Percentiles rank a stretch among this genome's conserved stretches.
These are phyloP conservation scores for Lasioglossum morio DNA, from an alignment of 2,888 invertebrate species.

Conservation along the genomic window DNA sequence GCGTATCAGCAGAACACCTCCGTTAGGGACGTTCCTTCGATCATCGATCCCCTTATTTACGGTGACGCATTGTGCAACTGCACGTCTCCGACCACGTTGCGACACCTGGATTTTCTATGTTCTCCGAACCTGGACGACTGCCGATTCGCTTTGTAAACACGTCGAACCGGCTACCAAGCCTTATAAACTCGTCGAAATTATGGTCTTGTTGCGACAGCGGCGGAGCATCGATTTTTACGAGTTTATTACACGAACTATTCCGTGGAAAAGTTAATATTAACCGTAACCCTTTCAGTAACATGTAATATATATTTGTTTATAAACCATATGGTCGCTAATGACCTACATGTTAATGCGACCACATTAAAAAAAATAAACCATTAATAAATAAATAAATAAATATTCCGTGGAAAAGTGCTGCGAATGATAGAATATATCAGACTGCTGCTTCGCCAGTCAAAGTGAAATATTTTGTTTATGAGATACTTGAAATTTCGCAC, in stretches of 20 bases:
- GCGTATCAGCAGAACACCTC: background rate
- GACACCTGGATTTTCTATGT: background rate
- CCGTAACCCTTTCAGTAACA: too few species aligned
- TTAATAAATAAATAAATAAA: too few species aligned
- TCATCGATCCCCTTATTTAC: conserved; percentile 6
- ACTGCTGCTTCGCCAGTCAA: too few species aligned
- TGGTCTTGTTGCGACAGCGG: background rate
- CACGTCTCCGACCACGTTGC: conserved; percentile 13
- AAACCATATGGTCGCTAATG: too few species aligned
- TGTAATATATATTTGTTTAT: too few species aligned
- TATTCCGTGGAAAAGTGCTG: background rate
- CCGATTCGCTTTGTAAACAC: background rate
- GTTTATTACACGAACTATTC: background rate
- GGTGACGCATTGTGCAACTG: conserved; percentile 21
- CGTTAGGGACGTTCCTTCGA: conserved; percentile 16
- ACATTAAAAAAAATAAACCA: too few species aligned
- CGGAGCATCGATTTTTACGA: background rate
- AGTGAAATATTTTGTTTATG: too few species aligned
- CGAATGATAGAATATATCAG: background rate
- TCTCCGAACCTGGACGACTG: background rate
- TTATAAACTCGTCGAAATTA: background rate
- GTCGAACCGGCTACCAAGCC: background rate
- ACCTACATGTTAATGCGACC: too few species aligned
- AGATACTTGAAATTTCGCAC: too few species aligned
- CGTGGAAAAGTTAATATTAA: background rate